These are phyloP conservation scores for Zaprionus nigranus DNA, from an alignment of 1,140 invertebrate species.

Conservation along the genomic window DNA sequence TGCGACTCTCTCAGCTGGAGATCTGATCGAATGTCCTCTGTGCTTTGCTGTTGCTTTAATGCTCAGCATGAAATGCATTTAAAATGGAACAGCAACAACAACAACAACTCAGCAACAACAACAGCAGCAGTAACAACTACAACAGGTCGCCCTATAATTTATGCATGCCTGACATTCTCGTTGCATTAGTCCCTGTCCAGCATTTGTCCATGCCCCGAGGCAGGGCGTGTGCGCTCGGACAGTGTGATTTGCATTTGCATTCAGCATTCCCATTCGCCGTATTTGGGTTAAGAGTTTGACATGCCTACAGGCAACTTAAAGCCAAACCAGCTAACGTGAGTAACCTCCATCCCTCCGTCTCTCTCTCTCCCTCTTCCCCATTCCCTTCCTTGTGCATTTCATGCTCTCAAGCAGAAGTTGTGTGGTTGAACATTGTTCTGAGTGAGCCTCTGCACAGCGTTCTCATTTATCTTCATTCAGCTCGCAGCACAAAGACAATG, in stretches of 20 bases:
- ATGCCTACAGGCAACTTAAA: conserved; percentile 23
- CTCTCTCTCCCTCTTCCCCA: conserved; percentile 9
- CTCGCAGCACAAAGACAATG: conserved; percentile 33
- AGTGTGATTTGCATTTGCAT: conserved; percentile 51
- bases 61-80: conserved; percentile 59
- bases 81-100: conserved; percentile 40
- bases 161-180: conserved; percentile 42
- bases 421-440: background rate
- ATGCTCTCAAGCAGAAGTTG: background rate
- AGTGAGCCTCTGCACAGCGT: background rate
- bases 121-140: background rate
- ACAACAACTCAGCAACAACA: background rate
- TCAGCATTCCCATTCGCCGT: conserved; percentile 21
- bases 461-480: conserved; percentile 43
- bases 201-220: background rate
- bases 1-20: conserved; percentile 5
- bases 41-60: conserved; percentile 44
- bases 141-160: conserved; percentile 35
- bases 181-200: conserved; percentile 33
- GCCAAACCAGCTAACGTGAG: conserved; percentile 7
- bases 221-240: conserved; percentile 33
- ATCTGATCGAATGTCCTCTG: conserved; percentile 40
- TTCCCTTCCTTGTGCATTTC: background rate
- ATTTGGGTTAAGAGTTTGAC: conserved; percentile 36
- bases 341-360: background rate